Base-by-base conservation (phyloP, 2,888 invertebrate genomes). In the Argyresthia goedartella region DNA sequence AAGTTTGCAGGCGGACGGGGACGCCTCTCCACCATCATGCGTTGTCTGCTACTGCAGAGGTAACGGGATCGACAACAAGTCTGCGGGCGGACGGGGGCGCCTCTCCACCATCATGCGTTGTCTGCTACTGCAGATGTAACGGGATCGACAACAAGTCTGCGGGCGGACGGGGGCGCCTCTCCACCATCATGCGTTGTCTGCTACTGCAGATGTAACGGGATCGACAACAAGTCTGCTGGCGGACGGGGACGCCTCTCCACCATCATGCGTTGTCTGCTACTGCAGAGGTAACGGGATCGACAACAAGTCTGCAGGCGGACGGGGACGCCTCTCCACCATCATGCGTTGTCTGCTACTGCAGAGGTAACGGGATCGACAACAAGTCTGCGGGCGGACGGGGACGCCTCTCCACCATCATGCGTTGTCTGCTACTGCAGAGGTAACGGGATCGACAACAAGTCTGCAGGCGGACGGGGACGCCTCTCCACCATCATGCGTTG, bases 371-470 rank as follows among this genome's bases (percentile, higher is more conserved):
- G 4, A 8, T 11, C 39, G n/a, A 39, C 39, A 11, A n/a, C 8
- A 39, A 9, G 36, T 36, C 7, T 36, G 36, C 9, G n/a, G n/a
- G n/a, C n/a, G n/a, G n/a, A n/a, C n/a, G n/a, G n/a, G n/a, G n/a
- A n/a, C n/a, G n/a, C n/a, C 25, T 25, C 25, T 4, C 25, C 25
- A 25, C 25, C 25, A 4, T 2, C 25, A 25, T 6, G 3, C 25
- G 25, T 25, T 4, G 25, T 6, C 2, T 25, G 25, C n/a, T n/a
- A n/a, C n/a, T n/a, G n/a, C n/a, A n/a, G n/a, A n/a, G n/a, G n/a
- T n/a, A n/a, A n/a, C n/a, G n/a, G 96, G 93, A 95, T 98, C 51
- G 94, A 95, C 65, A 93, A 94, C 70, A 95, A 94, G 69, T 91
- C 89, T 58, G 81, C 90, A 39, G 92, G 93, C 45, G 95, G 95